Base-by-base conservation (phyloP, 1,140 invertebrate species). In the Heliconius melpomene region DNA sequence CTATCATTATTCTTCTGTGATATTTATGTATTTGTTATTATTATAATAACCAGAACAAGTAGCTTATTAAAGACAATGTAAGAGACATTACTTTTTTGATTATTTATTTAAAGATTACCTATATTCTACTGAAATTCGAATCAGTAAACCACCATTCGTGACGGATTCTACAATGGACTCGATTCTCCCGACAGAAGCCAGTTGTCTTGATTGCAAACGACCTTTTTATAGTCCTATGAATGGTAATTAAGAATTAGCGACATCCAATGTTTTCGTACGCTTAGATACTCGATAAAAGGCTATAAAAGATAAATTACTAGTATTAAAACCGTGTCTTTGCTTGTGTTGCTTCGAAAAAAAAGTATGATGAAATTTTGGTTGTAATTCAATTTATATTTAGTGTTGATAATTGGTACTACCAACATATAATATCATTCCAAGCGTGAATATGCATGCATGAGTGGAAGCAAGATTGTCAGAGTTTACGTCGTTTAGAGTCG, bases 221-320 rank as follows among this genome's bases (percentile, higher is more conserved):
- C 72, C 79, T 72, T 79, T 87, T 85, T 85, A 87, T 87, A 66
- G 81, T 46, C 73, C 85, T 84, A 85, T 85, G 84, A 85, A 87
- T 87, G 79, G 79, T 86, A 84, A 83, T 83, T 83, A 81, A 46
- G 82, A 80, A 86, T 83, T 85, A 84, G 76, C 57, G 40, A 72
- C 77, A 74, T 80, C 40, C 23, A 57, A 66, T 78, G 78, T 79
- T 80, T 76, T 29, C 11, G 57, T 70, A 76, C 38, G 23, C 60
- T 66, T 26, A 66, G 60, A 66, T 66, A 66, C 60, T 26, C 60
- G 23, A 66, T 66, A 66, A 66, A 26, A 66, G 60, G 23, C 11
- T 66, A 66, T 66, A 26, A 66, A 66, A 66, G 8, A 66, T 26
- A 29, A 66, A 16, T 66, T 13, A 26, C 60, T 66, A 29, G 11